phyloP scores from a whole-genome alignment of 1,140 invertebrate species.

The Drosophila murphyi region DNA sequence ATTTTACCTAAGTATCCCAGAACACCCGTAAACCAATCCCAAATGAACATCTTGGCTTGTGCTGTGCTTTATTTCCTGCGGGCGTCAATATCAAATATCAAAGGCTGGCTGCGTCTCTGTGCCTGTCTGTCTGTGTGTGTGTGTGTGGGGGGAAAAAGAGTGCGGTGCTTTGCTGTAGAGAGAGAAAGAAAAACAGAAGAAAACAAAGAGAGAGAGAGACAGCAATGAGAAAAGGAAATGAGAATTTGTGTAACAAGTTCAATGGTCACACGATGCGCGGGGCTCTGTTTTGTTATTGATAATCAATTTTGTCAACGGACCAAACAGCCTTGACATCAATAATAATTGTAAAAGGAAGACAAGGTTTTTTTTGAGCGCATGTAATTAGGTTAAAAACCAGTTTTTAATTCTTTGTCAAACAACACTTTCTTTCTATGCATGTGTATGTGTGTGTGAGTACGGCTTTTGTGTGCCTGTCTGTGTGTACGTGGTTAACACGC shows the following conservation, averaged over 20 bases:
- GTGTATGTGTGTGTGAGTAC: slow-evolving; percentile 24
- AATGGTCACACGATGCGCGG: slow-evolving; percentile 48
- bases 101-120: slow-evolving; percentile 57
- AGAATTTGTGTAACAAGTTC: slow-evolving; percentile 53
- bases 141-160: slow-evolving; percentile 56
- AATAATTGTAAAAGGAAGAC: slow-evolving; percentile 30
- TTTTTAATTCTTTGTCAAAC: slow-evolving; percentile 74
- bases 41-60: slow-evolving; percentile 94
- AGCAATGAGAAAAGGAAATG: slow-evolving; percentile 45
- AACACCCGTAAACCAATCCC: slow-evolving; percentile 98
- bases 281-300: slow-evolving; percentile 21
- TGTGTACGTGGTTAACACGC: slow-evolving; percentile 78
- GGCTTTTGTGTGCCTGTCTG: slow-evolving; percentile 11
- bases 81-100: slow-evolving; percentile 58
- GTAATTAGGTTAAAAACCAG: slow-evolving; percentile 82
- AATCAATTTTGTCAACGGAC: slow-evolving; percentile 28
- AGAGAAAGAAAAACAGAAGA: slow-evolving; percentile 8
- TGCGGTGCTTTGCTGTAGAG: slow-evolving; percentile 61
- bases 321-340: slow-evolving; percentile 71
- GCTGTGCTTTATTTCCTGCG: slow-evolving; percentile 56
- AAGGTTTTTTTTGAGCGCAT: slow-evolving; percentile 39
- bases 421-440: slow-evolving; percentile 71
- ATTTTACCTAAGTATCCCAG: slow-evolving; percentile 95
- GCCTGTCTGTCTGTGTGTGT: slow-evolving; percentile 61
- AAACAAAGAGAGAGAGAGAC: slow-evolving; percentile 6